A percentile compares a stretch with the other conserved stretches of the same genome.
phyloP scores from a whole-genome alignment of 1,140 invertebrate species.

The Andrena cerasifolii region DNA sequence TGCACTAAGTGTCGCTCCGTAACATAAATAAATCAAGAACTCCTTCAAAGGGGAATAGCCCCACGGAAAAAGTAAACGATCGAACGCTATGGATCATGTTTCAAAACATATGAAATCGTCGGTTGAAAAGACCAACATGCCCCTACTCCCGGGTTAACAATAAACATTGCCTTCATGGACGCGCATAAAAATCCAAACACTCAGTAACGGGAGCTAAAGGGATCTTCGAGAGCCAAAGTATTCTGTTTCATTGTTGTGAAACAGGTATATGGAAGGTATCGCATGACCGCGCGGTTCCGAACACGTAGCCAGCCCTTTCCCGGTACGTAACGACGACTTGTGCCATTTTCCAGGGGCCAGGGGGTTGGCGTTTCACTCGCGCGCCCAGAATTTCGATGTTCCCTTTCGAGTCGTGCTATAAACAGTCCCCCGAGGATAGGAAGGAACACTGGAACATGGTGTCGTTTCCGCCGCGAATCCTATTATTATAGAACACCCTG shows the following conservation, averaged over 20 bases:
- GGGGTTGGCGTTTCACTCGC: slow-evolving; percentile 28
- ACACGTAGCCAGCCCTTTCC: slow-evolving; percentile 19
- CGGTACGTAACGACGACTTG: slow-evolving; percentile 7
- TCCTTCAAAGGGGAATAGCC: too few species aligned
- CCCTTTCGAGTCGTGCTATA: slow-evolving; percentile 27
- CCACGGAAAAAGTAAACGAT: too few species aligned
- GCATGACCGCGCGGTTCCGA: slow-evolving; percentile 16
- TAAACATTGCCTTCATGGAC: too few species aligned
- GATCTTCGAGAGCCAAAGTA: not conserved
- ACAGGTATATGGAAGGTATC: slow-evolving; percentile 31
- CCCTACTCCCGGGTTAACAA: too few species aligned
- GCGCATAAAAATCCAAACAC: not conserved
- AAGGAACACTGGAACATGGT: slow-evolving; percentile 18
- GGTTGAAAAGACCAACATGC: too few species aligned
- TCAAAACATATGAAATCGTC: too few species aligned
- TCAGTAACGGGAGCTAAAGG: not conserved
- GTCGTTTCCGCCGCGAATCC: slow-evolving; percentile 7
- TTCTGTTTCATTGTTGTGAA: slow-evolving; percentile 23
- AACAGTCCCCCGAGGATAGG: not conserved
- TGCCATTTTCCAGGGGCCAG: slow-evolving; percentile 1
- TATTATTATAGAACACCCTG: slow-evolving; percentile 21
- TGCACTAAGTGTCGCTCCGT: too few species aligned
- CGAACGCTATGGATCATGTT: too few species aligned
- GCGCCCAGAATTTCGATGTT: slow-evolving; percentile 42
- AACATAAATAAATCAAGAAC: too few species aligned